Conservation (phyloP, 2,888 invertebrate species). For the Aethes cnicana region DNA sequence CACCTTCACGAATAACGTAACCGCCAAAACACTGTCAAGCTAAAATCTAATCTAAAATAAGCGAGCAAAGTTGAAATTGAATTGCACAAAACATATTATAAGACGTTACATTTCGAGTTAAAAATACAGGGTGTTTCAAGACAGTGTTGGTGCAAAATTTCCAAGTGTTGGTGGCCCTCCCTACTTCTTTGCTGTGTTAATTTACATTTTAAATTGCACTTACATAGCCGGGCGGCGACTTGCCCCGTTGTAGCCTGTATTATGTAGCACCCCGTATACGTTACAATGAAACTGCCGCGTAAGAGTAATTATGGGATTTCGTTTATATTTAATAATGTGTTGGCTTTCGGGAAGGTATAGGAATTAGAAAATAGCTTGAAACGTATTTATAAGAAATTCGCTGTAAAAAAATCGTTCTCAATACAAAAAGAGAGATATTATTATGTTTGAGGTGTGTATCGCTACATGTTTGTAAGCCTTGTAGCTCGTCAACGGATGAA, state of each 20-base stretch:
- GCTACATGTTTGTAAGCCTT: too few relatives aligned
- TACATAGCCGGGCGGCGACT: slow-evolving; percentile 78
- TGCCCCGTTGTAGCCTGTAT: slow-evolving; percentile 66
- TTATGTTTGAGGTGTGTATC: too few relatives aligned
- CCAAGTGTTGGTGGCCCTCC: slow-evolving; percentile 60
- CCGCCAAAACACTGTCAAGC: neutral
- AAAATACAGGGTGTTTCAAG: slow-evolving; percentile 57
- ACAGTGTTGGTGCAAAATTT: slow-evolving; percentile 65
- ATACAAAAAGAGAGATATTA: too few relatives aligned
- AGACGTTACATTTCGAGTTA: slow-evolving; percentile 8
- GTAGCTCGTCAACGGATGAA: too few relatives aligned
- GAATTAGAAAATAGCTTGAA: neutral
- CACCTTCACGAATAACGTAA: slow-evolving; percentile 15
- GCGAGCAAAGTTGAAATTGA: slow-evolving; percentile 32
- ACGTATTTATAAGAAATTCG: too few relatives aligned
- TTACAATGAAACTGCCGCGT: slow-evolving; percentile 29
- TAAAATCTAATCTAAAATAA: accelerated
- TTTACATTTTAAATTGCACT: slow-evolving; percentile 84
- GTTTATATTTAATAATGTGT: slow-evolving; percentile 7
- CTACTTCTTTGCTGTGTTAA: slow-evolving; percentile 81
- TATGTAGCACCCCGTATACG: slow-evolving; percentile 45
- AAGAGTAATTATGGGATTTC: slow-evolving; percentile 18
- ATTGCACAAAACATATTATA: slow-evolving; percentile 6
- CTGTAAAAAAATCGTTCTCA: too few relatives aligned
- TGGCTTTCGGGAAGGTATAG: neutral